Percentiles rank a stretch among this genome's conserved stretches.
Evolutionary conservation across 2,113 vertebrate genomes (phyloP).

Genomic region (Pseudopodoces humilis): DNA sequence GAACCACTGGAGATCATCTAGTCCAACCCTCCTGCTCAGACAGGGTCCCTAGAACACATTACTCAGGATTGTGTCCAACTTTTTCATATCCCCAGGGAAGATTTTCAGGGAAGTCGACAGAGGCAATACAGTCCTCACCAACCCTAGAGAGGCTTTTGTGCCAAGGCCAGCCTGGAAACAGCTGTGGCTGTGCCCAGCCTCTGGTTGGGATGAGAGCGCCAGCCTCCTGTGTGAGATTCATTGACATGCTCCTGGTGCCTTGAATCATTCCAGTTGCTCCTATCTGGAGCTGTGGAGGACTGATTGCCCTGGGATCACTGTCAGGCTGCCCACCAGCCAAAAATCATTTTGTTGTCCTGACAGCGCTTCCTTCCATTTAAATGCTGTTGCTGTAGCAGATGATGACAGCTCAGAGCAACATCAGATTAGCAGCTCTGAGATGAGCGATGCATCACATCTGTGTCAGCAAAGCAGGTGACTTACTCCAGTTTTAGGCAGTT

Average conservation of each 20-base stretch:
- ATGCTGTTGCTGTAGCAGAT: neutral
- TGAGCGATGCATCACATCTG: neutral
- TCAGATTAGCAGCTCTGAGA: neutral
- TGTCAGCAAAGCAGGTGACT: neutral
- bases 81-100: neutral
- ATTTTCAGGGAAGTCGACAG: neutral
- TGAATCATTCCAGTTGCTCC: neutral
- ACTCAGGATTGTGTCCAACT: neutral
- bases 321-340: neutral
- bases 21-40: neutral
- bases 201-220: too few relatives aligned
- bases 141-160: neutral
- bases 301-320: neutral
- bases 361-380: neutral
- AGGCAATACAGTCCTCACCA: neutral
- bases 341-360: neutral
- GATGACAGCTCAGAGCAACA: neutral
- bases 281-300: neutral
- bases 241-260: rapidly evolving
- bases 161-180: neutral
- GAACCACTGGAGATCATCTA: neutral
- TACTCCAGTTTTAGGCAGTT: neutral
- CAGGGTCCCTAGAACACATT: neutral
- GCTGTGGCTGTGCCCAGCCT: neutral
- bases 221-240: rapidly evolving